Percentiles rank a stretch among this genome's conserved stretches.
Conservation (phyloP, 1,140 invertebrate genomes). For the Cryptotermes secundus region DNA sequence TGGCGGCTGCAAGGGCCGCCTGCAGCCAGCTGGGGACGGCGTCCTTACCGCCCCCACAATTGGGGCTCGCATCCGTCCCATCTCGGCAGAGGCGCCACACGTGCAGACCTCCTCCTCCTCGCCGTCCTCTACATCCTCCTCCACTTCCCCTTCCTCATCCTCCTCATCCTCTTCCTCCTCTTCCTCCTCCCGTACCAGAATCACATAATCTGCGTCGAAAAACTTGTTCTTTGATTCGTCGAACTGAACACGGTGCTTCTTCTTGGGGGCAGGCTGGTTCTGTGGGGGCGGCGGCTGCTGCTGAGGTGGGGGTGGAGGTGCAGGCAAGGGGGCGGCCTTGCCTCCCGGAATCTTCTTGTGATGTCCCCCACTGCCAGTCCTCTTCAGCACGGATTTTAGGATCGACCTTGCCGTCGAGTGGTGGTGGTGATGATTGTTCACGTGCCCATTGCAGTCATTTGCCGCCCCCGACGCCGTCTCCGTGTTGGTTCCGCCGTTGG, state of each 20-base stretch:
- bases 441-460: conserved; percentile 32
- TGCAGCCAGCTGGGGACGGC: not conserved
- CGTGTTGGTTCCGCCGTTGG: conserved; percentile 42
- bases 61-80: not conserved
- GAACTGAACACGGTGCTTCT: conserved; percentile 77
- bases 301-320: not conserved
- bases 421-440: conserved; percentile 33
- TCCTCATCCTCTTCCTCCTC: conserved; percentile 74
- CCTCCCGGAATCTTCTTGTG: conserved; percentile 49
- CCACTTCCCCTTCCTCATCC: conserved; percentile 48
- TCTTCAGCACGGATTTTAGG: conserved; percentile 59
- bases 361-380: conserved; percentile 46
- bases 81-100: not conserved
- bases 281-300: not conserved
- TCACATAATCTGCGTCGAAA: conserved; percentile 85
- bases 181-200: conserved; percentile 80
- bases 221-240: conserved; percentile 84
- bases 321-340: not conserved
- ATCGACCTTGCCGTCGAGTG: conserved; percentile 45
- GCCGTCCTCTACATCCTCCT: conserved; percentile 54
- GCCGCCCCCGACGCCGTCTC: conserved; percentile 47
- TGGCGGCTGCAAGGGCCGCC: not conserved
- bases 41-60: conserved; percentile 42
- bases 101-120: conserved; percentile 46
- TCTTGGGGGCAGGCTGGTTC: conserved; percentile 37